Evolutionary conservation across 2,797 vertebrate genomes (phyloP).

Genomic region (Sebastes cheni): DNA sequence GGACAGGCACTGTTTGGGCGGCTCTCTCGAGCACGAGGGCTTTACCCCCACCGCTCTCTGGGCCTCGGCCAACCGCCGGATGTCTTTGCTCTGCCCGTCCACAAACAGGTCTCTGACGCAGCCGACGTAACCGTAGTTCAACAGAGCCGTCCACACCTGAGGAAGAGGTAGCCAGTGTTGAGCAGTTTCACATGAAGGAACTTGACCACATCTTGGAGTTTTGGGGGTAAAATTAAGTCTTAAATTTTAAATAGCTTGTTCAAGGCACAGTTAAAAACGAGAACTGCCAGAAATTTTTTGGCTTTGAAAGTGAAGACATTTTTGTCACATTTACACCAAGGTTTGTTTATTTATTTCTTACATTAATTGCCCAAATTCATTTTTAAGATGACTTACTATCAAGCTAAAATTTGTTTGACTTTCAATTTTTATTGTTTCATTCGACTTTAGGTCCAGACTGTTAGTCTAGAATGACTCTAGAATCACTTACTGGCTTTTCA

Average conservation of each 20-base stretch:
- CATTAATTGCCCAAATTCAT: too few species aligned
- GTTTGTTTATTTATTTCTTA: too few species aligned
- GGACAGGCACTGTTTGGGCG: conserved; percentile 96
- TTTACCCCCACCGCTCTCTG: conserved; percentile 97
- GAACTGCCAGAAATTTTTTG: not conserved
- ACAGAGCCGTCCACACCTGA: conserved; percentile 88
- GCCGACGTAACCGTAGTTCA: conserved; percentile 98
- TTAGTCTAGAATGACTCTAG: not conserved
- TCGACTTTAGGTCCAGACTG: not conserved
- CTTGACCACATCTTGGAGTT: not conserved
- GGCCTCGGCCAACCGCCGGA: conserved; percentile 94
- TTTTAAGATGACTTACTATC: not conserved
- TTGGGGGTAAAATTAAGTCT: not conserved
- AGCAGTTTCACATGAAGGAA: not conserved
- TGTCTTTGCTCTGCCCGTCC: conserved; percentile 98
- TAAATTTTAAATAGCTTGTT: not conserved
- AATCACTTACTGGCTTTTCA: not conserved
- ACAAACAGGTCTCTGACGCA: conserved; percentile 98
- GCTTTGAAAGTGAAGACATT: not conserved
- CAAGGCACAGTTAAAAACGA: not conserved
- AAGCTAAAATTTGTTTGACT: not conserved
- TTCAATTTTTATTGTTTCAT: not conserved
- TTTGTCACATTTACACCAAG: not conserved
- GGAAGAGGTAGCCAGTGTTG: not conserved
- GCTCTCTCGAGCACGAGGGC: conserved; percentile 95